These are phyloP conservation scores for Hyles euphorbiae DNA, from an alignment of 1,140 invertebrate species.

Conservation along the genomic window DNA sequence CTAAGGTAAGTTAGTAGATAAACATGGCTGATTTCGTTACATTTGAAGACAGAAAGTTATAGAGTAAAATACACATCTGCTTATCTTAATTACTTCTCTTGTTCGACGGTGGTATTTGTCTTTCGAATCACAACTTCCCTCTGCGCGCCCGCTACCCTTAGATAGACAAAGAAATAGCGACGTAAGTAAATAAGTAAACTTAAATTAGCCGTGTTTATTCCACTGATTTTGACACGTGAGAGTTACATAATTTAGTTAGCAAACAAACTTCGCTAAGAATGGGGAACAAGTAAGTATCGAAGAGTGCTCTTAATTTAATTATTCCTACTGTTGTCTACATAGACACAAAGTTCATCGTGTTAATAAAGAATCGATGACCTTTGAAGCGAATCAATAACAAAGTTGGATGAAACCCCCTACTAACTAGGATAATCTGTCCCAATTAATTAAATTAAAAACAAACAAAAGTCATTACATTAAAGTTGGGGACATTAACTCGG, in stretches of 20 bases:
- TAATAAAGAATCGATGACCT: slow-evolving; percentile 37
- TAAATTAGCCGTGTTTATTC: slow-evolving; percentile 46
- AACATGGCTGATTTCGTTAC: slow-evolving; percentile 61
- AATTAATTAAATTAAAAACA: slow-evolving; percentile 65
- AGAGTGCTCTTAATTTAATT: slow-evolving; percentile 26
- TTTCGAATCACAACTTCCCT: slow-evolving; percentile 54
- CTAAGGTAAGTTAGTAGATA: slow-evolving; percentile 34
- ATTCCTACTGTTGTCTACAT: slow-evolving; percentile 15
- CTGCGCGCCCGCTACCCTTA: slow-evolving; percentile 31
- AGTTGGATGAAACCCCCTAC: slow-evolving; percentile 46
- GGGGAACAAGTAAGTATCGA: slow-evolving; percentile 19
- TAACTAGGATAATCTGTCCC: slow-evolving; percentile 49
- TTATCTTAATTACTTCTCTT: slow-evolving; percentile 66
- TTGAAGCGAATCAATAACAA: slow-evolving; percentile 33
- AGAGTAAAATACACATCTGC: slow-evolving; percentile 53
- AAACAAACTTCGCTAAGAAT: slow-evolving; percentile 23
- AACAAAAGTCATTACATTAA: slow-evolving; percentile 54
- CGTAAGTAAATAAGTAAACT: slow-evolving; percentile 51
- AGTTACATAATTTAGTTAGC: slow-evolving; percentile 37
- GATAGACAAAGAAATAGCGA: slow-evolving; percentile 57
- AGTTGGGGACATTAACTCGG: slow-evolving; percentile 25
- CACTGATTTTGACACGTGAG: slow-evolving; percentile 43
- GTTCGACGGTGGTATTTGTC: slow-evolving; percentile 60
- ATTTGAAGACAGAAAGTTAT: slow-evolving; percentile 54
- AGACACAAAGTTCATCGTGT: slow-evolving; percentile 19